Evolutionary conservation across 2,888 invertebrate genomes (phyloP).

Genomic region (Syrista parreyssii): DNA sequence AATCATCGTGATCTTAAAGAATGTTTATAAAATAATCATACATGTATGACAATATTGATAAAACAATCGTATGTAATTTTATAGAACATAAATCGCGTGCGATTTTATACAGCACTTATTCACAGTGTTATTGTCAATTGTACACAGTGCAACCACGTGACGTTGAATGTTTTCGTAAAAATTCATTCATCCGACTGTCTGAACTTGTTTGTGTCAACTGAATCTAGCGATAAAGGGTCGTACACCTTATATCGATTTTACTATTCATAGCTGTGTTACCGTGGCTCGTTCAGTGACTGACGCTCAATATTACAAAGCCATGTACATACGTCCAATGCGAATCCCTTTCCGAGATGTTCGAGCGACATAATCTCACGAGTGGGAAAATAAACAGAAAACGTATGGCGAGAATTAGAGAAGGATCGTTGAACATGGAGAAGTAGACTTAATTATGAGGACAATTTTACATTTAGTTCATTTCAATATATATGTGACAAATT

Average conservation of each 20-base stretch:
- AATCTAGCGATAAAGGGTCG: slow-evolving; percentile 5
- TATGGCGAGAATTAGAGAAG: too few species aligned
- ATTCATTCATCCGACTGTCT: neutral
- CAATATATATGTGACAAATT: neutral
- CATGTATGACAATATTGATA: neutral
- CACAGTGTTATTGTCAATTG: neutral
- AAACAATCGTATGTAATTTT: neutral
- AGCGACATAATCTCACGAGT: neutral
- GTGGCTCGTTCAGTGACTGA: neutral
- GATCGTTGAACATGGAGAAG: neutral
- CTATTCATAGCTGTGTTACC: slow-evolving; percentile 19
- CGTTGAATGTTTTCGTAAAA: neutral
- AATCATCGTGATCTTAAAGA: neutral
- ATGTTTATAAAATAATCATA: neutral
- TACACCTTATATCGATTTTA: slow-evolving; percentile 20
- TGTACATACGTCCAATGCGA: neutral
- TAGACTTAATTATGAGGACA: neutral
- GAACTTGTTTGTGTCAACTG: neutral
- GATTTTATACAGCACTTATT: neutral
- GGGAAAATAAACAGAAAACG: neutral
- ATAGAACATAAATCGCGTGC: neutral
- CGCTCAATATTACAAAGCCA: neutral
- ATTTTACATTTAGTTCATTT: neutral
- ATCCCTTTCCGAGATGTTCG: neutral
- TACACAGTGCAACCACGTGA: neutral